phyloP scores from a whole-genome alignment of 1,140 invertebrate species.

The Pentalonia nigronervosa region DNA sequence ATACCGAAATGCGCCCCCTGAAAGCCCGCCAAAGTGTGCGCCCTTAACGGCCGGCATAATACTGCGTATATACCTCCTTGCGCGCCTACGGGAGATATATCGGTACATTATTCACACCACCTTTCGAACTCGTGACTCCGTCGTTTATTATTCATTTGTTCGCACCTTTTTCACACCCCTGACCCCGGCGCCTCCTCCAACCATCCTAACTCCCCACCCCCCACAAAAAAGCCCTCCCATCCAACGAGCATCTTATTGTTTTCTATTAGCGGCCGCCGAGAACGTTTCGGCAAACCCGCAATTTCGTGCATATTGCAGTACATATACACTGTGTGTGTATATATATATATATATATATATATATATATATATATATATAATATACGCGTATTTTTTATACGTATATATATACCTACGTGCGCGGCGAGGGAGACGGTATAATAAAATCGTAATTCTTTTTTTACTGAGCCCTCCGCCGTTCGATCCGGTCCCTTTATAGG shows the following conservation, averaged over 20 bases:
- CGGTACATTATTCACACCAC: constrained; percentile 27
- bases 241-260: neutral
- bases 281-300: constrained; percentile 18
- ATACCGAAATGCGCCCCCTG: neutral
- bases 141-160: constrained; percentile 55
- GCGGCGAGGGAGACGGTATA: constrained; percentile 5
- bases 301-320: constrained; percentile 50
- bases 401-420: neutral
- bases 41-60: neutral
- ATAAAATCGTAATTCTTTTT: constrained; percentile 58
- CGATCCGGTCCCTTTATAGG: neutral
- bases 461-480: neutral
- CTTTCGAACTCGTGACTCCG: constrained; percentile 3
- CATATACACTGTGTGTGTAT: neutral
- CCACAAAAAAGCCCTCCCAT: neutral
- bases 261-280: constrained; percentile 20
- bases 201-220: neutral
- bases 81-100: neutral
- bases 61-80: neutral
- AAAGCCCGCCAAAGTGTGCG: neutral
- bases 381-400: neutral
- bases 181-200: no score
- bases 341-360: neutral
- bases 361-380: neutral
- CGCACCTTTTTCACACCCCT: constrained; percentile 3